Evolutionary conservation across 2,113 vertebrate species (phyloP).

Genomic region (Petrocephalus zakoni): DNA sequence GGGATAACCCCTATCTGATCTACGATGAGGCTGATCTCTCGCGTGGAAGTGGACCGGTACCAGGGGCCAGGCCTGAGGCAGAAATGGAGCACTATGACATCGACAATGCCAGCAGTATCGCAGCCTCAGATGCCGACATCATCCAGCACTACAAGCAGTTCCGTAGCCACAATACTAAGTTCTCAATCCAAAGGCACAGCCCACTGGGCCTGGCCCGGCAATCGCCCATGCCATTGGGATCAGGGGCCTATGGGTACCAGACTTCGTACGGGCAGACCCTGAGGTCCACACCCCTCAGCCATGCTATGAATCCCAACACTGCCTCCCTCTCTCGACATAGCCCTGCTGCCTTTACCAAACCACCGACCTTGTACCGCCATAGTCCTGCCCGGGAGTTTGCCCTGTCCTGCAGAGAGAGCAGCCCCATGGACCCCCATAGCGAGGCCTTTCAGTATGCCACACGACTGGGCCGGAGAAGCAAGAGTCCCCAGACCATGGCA

Average conservation of each 20-base stretch:
- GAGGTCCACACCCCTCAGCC: constrained; percentile 77
- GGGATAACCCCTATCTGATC: constrained; percentile 93
- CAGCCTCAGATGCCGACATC: constrained; percentile 90
- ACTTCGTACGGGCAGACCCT: constrained; percentile 76
- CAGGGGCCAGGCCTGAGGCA: constrained; percentile 62
- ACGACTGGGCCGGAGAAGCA: constrained; percentile 84
- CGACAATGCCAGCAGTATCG: constrained; percentile 95
- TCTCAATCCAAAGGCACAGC: constrained; percentile 93
- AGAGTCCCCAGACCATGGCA: constrained; percentile 85
- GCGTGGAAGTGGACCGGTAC: constrained; percentile 74
- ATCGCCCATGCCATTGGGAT: constrained; percentile 83
- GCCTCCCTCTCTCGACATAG: constrained; percentile 86
- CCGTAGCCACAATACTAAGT: constrained; percentile 89
- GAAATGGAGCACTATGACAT: constrained; percentile 96
- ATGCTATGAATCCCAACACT: constrained; percentile 79
- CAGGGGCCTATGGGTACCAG: constrained; percentile 84
- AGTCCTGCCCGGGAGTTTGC: constrained; percentile 84
- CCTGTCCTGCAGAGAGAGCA: constrained; percentile 76
- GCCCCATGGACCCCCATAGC: constrained; percentile 72
- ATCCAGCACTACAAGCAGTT: constrained; percentile 97
- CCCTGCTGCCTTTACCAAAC: constrained; percentile 84
- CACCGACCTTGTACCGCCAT: constrained; percentile 84
- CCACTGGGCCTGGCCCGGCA: constrained; percentile 88
- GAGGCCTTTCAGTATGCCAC: constrained; percentile 83
- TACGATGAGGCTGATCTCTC: constrained; percentile 87